Conservation (phyloP, 2,797 vertebrate species). For the Allochrocebus solatus region DNA sequence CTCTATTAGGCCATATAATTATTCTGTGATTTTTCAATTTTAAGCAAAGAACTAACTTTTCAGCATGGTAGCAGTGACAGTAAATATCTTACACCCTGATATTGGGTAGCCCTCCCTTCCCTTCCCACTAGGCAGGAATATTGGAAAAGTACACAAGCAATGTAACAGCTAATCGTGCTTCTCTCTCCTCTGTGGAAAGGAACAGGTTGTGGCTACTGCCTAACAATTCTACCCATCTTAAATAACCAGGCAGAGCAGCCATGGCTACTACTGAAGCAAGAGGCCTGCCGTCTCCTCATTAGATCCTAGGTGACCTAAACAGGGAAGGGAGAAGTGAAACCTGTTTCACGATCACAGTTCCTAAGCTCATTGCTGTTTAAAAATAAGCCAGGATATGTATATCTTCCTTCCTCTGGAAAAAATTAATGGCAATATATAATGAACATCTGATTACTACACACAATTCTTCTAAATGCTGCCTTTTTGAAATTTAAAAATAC, state of each 20-base stretch:
- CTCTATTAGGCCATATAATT: background rate
- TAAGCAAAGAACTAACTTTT: conserved; percentile 28
- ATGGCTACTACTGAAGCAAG: background rate
- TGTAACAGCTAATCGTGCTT: background rate
- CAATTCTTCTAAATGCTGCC: background rate
- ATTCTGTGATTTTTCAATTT: background rate
- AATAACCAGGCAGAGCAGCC: background rate
- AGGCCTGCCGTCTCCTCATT: background rate
- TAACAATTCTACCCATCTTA: background rate
- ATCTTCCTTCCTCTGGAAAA: background rate
- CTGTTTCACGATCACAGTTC: background rate
- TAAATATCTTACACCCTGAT: background rate
- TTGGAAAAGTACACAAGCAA: background rate
- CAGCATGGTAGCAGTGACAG: background rate
- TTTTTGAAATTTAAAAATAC: conserved; percentile 12
- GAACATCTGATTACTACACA: background rate
- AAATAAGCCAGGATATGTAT: background rate
- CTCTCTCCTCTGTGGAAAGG: background rate
- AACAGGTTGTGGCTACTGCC: background rate
- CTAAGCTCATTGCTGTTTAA: background rate
- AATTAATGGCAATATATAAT: background rate
- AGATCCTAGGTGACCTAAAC: background rate
- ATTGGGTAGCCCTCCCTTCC: background rate
- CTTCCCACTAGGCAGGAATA: background rate
- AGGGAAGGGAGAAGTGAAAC: background rate